Percentiles rank a stretch among this genome's conserved stretches.
These are phyloP conservation scores for Thalassoma bifasciatum DNA, from an alignment of 2,113 vertebrate genomes.

Conservation along the genomic window DNA sequence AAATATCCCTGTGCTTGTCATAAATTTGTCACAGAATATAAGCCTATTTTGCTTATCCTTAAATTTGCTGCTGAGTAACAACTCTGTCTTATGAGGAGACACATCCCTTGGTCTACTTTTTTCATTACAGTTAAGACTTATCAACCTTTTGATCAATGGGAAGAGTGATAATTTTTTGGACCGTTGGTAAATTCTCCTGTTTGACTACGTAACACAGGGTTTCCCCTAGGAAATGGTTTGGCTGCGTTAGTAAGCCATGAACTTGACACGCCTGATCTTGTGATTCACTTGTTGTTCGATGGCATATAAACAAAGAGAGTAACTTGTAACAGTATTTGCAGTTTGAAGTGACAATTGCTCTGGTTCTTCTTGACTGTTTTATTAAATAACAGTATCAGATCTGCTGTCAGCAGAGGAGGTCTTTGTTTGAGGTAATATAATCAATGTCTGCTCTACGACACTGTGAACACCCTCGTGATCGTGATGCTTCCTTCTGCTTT, in stretches of 20 bases:
- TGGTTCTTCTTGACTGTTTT: background rate
- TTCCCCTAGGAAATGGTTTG: conserved; percentile 21
- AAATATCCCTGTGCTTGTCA: background rate
- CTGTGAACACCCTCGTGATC: background rate
- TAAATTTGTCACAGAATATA: too few relatives aligned
- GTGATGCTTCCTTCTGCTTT: background rate
- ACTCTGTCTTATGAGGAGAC: background rate
- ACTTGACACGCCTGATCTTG: background rate
- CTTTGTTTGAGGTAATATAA: background rate
- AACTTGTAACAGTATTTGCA: background rate
- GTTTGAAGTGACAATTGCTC: background rate
- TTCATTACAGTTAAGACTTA: background rate
- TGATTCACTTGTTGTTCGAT: conserved; percentile 1
- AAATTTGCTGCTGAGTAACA: background rate
- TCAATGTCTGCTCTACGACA: background rate
- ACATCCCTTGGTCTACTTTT: background rate
- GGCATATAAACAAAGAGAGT: background rate
- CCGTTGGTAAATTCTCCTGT: background rate
- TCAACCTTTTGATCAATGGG: background rate
- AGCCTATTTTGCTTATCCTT: background rate
- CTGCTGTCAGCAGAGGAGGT: background rate
- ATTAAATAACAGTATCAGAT: background rate
- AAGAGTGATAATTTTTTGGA: background rate
- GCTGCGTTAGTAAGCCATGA: background rate
- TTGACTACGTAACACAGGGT: conserved; percentile 8